Conservation (phyloP, 2,113 vertebrate species). For the Todiramphus saurophagus region DNA sequence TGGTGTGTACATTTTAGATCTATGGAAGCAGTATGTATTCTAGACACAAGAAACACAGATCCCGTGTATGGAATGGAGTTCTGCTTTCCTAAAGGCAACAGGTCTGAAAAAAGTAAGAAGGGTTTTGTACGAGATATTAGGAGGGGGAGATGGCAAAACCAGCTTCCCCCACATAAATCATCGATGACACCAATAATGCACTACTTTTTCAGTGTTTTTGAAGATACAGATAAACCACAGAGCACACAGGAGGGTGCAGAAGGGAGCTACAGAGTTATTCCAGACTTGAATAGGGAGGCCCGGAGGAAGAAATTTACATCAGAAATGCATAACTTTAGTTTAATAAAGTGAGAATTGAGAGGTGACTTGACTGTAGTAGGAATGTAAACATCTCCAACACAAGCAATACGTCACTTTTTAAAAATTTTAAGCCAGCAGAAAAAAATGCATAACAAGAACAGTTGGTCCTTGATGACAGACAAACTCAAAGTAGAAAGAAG, state of each 20-base stretch:
- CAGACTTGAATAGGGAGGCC: not conserved
- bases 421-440: not conserved
- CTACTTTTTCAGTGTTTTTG: not conserved
- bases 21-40: not conserved
- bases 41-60: not conserved
- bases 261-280: not conserved
- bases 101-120: not conserved
- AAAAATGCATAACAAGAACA: not conserved
- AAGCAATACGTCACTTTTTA: not conserved
- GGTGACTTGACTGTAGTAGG: not conserved
- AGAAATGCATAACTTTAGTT: not conserved
- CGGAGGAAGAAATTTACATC: not conserved
- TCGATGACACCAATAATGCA: not conserved
- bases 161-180: not conserved
- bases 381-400: not conserved
- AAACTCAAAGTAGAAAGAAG: not conserved
- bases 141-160: not conserved
- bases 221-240: not conserved
- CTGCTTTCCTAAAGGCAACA: not conserved
- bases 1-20: not conserved
- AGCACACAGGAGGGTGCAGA: not conserved
- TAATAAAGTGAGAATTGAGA: not conserved
- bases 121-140: not conserved
- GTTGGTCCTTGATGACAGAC: not conserved
- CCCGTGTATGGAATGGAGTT: not conserved